Evolutionary conservation across 2,113 vertebrate species (phyloP), one percentile per base, ranked within the genome.

Genomic region (Zosterops hypoxanthus): DNA sequence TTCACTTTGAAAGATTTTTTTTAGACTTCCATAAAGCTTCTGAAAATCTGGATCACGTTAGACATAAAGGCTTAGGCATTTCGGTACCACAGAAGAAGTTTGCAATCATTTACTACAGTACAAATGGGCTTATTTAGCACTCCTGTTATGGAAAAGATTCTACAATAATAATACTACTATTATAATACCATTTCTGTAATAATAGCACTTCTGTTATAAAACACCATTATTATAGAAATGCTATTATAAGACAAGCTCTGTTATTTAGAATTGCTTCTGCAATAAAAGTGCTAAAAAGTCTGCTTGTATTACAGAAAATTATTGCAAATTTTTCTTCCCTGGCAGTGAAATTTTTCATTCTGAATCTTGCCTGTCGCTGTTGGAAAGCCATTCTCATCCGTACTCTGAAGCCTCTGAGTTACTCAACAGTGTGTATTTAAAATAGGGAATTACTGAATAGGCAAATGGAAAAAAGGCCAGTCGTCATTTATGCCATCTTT

Each of bases 191-290:
- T 98, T 98, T 97, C 97, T 98, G 86, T 98, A 98, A 98, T 98
- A 98, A 98, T 98, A 98, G 98, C 97, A 98, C 95, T 98, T 98
- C 97, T 98, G 97, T 98, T 98, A 98, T 98, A 98, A 98, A 98
- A 98, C 98, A 98, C 97, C 96, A 97, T 98, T 98, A 98, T 98
- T 98, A 98, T 83, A 97, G 97, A 98, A 98, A 98, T 98, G 94
- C 97, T 98, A 97, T 98, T 98, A 98, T 97, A 98, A 98, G 96
- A 97, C 98, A 98, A 94, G 95, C 97, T 97, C 95, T 94, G 97
- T 98, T 98, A 98, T 98, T 98, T 98, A 98, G 97, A 98, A 98
- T 98, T 98, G 97, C 98, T 98, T 98, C 94, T 97, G 96, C 96
- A 97, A 98, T 98, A 97, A 97, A 98, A 98, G 97, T 97, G 92